These are phyloP conservation scores for Formica exsecta DNA, from an alignment of 1,140 invertebrate genomes.

Conservation along the genomic window DNA sequence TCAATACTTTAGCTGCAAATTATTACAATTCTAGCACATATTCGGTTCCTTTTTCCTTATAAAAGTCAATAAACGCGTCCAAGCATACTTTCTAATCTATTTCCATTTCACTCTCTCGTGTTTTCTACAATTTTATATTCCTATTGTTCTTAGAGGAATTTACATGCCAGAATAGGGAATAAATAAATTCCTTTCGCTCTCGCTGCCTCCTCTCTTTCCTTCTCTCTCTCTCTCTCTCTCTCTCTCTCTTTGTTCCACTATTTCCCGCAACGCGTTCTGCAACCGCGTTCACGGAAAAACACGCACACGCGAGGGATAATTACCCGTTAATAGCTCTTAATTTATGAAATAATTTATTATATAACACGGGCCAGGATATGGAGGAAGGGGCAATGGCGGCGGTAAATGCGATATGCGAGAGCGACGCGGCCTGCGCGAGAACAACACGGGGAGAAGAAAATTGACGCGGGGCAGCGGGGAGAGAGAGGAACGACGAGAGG, in stretches of 20 bases:
- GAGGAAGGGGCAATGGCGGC: constrained; percentile 55
- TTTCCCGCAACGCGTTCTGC: constrained; percentile 74
- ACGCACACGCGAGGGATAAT: constrained; percentile 78
- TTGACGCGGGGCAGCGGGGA: constrained; percentile 51
- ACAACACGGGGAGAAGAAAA: constrained; percentile 56
- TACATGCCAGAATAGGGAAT: constrained; percentile 46
- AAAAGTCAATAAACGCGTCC: constrained; percentile 42
- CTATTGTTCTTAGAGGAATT: constrained; percentile 63
- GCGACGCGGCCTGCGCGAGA: constrained; percentile 46
- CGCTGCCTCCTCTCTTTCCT: constrained; percentile 8
- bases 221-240: constrained; percentile 7
- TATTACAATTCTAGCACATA: constrained; percentile 28
- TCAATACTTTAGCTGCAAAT: constrained; percentile 50
- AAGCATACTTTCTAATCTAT: constrained; percentile 56
- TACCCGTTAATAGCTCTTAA: constrained; percentile 80
- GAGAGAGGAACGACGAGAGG: constrained; percentile 50
- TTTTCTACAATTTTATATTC: constrained; percentile 58
- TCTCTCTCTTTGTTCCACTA: constrained; percentile 52
- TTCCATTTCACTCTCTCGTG: constrained; percentile 42
- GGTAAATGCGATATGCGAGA: constrained; percentile 58
- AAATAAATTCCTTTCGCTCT: constrained; percentile 47
- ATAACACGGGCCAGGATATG: constrained; percentile 70
- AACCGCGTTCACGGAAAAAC: constrained; percentile 78
- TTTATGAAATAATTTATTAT: constrained; percentile 81
- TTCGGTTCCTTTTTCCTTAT: constrained; percentile 24